Evolutionary conservation across 2,888 invertebrate species (phyloP), one percentile per base, ranked within the genome.

Genomic region (Pachydiplax longipennis): DNA sequence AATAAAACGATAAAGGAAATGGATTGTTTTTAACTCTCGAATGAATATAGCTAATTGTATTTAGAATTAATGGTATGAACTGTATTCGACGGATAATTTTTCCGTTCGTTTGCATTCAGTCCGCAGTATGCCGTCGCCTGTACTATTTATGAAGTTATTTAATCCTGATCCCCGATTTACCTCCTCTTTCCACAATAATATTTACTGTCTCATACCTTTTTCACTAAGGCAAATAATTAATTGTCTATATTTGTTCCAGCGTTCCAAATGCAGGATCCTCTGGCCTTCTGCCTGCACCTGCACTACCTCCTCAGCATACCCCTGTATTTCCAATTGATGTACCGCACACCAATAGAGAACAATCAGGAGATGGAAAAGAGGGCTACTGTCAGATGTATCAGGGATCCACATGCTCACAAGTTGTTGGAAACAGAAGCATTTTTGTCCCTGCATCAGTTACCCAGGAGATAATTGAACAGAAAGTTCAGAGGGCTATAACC

Each of bases 391-490:
- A 99, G 95, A 94, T 96, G 44, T 99, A 99, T 94, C 95, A 95
- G 90, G 99, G 99, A 1, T 95, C 95, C 91, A 96, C 96, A 12
- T 99, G 99, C 94, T 95, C 95, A 90, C 95, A 96, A 91, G 97
- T 96, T 93, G 95, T 99, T 91, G 96, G 96, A 91, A 97, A 97
- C 92, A 96, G 97, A 92, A 97, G 96, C 93, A 98, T 99, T 83
- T 99, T 97, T 93, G 97, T 99, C 92, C 97, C 97, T 80, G 97
- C 97, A 91, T 96, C 97, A 87, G 95, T 96, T 92, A 97, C 97
- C 0, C 98, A 98, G 93, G 95, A 95, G 90, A 95, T 95, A 91
- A 95, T 98, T 90, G 99, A 99, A 94, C 96, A 97, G 91, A 97
- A 97, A 93, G 94, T 99, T 15, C 95, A 96, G 92, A 96, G 96